phyloP scores from a whole-genome alignment of 2,797 vertebrate genomes.

The Chiloscyllium punctatum region DNA sequence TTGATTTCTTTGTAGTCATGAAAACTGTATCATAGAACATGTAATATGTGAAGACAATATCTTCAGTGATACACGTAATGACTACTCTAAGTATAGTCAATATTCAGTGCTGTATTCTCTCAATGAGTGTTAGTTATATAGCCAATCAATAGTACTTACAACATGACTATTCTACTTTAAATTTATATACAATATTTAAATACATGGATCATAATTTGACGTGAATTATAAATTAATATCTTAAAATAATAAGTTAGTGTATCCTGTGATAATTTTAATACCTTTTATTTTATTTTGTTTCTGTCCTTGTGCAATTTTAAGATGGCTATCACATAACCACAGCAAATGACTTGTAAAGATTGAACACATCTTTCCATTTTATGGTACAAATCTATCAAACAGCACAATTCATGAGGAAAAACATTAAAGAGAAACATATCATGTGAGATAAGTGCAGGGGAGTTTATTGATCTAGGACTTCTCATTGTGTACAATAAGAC shows the following conservation, averaged over 20 bases:
- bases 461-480: not conserved
- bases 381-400: not conserved
- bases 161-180: no score
- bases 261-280: not conserved
- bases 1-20: no score
- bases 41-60: no score
- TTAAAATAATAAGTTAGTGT: not conserved
- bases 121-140: no score
- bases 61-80: no score
- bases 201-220: not conserved
- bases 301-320: not conserved
- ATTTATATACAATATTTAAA: no score
- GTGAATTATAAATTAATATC: not conserved
- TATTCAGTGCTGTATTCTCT: no score
- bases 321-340: not conserved
- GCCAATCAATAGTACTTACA: no score
- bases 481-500: not conserved
- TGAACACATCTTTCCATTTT: not conserved
- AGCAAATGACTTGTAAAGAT: not conserved
- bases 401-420: not conserved
- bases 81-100: no score
- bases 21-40: no score
- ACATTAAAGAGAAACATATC: not conserved
- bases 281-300: not conserved
- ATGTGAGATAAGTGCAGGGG: not conserved